Conservation (phyloP, 2,113 vertebrate species). For the Sapajus apella region DNA sequence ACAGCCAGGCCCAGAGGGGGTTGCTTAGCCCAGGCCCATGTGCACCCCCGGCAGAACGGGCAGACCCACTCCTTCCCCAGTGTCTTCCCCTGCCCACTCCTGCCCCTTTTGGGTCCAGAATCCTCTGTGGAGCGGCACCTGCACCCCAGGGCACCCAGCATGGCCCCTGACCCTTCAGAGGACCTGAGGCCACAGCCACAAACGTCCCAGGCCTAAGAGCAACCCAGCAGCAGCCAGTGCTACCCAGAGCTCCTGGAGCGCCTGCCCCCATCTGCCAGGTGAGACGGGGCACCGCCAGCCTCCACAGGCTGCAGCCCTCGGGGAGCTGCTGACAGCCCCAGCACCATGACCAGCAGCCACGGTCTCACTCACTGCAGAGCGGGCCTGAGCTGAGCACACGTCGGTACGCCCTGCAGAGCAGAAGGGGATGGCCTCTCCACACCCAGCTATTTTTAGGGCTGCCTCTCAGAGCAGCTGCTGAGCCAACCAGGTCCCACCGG, state of each 20-base stretch:
- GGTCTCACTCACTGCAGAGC: fast-evolving
- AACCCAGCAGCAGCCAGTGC: background rate
- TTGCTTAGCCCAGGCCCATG: background rate
- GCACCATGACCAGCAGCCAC: too few relatives aligned
- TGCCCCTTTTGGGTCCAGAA: background rate
- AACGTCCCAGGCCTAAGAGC: background rate
- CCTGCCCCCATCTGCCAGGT: fast-evolving
- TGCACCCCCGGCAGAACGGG: fast-evolving
- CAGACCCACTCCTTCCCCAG: fast-evolving
- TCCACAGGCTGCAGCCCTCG: background rate
- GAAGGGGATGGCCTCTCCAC: too few relatives aligned
- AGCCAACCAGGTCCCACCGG: background rate
- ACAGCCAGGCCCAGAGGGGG: background rate
- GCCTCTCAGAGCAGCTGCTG: background rate
- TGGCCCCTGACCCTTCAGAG: background rate
- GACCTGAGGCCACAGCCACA: background rate
- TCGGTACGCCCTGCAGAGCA: background rate
- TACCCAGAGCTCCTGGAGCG: background rate
- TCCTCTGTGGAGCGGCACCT: background rate
- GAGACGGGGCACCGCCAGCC: fast-evolving
- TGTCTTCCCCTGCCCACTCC: background rate
- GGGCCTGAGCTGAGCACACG: background rate
- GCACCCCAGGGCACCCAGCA: background rate
- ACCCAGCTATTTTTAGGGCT: too few relatives aligned
- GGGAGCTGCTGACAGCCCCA: fast-evolving